Evolutionary conservation across 2,888 invertebrate species (phyloP), one percentile per base, ranked within the genome.

Genomic region (Melangyna quadrimaculata): DNA sequence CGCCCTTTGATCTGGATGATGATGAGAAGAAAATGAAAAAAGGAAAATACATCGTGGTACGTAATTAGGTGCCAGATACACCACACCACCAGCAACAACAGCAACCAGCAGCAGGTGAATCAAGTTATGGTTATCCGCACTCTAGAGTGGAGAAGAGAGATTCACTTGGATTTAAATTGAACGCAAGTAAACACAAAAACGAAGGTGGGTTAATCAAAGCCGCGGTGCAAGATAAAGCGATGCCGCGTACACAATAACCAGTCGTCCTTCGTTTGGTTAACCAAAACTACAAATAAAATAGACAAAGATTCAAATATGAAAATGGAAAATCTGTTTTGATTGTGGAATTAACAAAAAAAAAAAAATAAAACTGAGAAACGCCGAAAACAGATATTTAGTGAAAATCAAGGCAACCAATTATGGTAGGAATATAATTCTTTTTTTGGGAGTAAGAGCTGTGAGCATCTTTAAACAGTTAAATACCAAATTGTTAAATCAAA

Each of bases 31-130:
- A 45, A 35, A 57, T 37, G n/a, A 27, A 19, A 53, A 65, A 63
- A 35, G 32, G 10, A 59, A 59, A 59, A 35, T 45, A n/a, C 22
- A 22, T 37, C 45, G 59, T 61, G 43, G 61, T 80, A n/a, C n/a
- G n/a, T n/a, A 80, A 80, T 75, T 75, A 80, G 75, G 75, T 75
- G 80, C 69, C 75, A 75, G 80, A 43, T 80, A 80, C 69, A 70
- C 45, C 63, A 69, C 69, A 29, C 6, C 12, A 35, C 22, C 48
- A 51, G 14, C 48, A 45, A n/a, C 1, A 10, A 51, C 12, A 3
- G 6, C 10, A 2, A 2, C 5, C 35, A 1, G 32, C n/a, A 35
- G 61, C 69, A 70, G 74, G 69, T 75, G 61, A 59, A 59, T 35
- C 59, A 51, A 61, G 55, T 71, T 75, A n/a, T n/a, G 75, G 69